Base-by-base conservation (phyloP, 2,888 invertebrate genomes). In the Drosophila diplacantha region DNA sequence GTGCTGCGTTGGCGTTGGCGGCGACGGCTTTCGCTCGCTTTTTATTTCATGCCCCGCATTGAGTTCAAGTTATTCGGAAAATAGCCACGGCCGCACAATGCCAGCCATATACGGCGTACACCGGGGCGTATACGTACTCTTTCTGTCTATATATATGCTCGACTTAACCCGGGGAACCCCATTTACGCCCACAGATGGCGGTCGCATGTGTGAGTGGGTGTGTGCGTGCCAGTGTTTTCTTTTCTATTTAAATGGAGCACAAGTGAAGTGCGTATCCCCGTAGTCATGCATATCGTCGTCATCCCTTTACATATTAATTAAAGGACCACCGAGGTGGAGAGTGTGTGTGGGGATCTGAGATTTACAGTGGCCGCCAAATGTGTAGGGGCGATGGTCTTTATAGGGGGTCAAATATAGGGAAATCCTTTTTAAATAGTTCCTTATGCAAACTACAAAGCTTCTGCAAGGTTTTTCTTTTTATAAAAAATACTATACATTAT, bases 241-340 rank as follows among this genome's bases (percentile, higher is more conserved):
- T 83, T 83, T 83, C 83, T 79, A 76, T 83, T 81, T 81, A 83
- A 81, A 81, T 81, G 83, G 83, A 83, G 83, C 83, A 75, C 82
- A 81, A 81, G 83, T 81, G 76, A 81, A 83, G 80, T 81, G 83
- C 71, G 69, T 74, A 71, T 74, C 55, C 74, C 63, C 55, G 44
- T 53, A 65, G 49, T 35, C 43, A 39, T 41, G 32, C 51, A 55
- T 57, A 56, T 60, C 67, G 65, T 61, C 63, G 57, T 61, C 69
- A 69, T 73, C 71, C 70, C 58, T 76, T 68, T 75, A 81, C 71
- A 84, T 81, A 80, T 77, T 80, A 84, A 81, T 81, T 81, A 82
- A 82, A 72, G 65, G 56, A 58, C 68, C 18, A 46, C 59, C 41
- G 37, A 22, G 52, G 37, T 16, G 31, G 52, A 38, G 31, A 2